phyloP scores from a whole-genome alignment of 2,113 vertebrate genomes.

The Helogale parvula region DNA sequence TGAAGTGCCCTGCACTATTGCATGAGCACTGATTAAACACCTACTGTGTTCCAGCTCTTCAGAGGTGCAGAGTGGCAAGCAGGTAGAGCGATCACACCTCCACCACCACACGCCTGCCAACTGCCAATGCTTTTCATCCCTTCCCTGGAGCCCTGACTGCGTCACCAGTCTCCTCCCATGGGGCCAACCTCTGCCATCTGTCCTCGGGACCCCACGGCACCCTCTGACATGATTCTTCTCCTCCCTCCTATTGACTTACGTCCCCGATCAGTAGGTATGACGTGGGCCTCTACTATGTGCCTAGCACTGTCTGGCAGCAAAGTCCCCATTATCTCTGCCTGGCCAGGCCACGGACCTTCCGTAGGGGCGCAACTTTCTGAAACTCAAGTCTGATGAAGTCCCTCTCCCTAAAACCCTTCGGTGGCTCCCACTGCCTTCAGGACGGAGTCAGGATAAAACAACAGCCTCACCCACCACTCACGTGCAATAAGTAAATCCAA shows the following conservation, averaged over 20 bases:
- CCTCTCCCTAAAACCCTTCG: neutral
- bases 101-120: neutral
- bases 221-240: neutral
- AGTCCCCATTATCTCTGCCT: neutral
- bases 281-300: neutral
- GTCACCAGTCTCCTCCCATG: neutral
- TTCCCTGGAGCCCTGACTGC: neutral
- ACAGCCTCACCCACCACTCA: neutral
- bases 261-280: neutral
- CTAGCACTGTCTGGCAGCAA: neutral
- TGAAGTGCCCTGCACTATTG: neutral
- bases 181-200: neutral
- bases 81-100: neutral
- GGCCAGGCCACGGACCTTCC: neutral
- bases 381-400: neutral
- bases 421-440: neutral
- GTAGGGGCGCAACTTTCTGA: neutral
- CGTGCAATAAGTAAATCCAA: neutral
- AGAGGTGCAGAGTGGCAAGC: neutral
- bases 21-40: fast-evolving
- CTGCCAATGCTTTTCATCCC: fast-evolving
- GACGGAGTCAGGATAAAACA: neutral
- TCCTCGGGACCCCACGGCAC: neutral
- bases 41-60: fast-evolving
- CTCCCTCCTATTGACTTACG: neutral